Evolutionary conservation across 2,797 vertebrate genomes (phyloP).

Genomic region (Channallabes apus): DNA sequence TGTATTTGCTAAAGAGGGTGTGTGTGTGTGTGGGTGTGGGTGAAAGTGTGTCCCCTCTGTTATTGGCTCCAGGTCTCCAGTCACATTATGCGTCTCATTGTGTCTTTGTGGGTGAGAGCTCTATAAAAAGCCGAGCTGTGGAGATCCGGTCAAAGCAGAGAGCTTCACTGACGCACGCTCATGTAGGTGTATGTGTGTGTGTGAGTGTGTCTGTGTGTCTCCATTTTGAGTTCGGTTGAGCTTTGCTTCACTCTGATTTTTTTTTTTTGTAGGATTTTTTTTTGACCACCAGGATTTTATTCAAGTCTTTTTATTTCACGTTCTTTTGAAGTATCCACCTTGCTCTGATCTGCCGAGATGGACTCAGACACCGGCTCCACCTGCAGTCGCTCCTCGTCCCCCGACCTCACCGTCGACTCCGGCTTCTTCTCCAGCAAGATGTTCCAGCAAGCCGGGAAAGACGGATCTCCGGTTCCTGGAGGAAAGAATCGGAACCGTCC

Average conservation of each 20-base stretch:
- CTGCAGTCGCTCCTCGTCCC: slow-evolving; percentile 79
- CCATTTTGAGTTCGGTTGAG: background rate
- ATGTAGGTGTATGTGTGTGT: slow-evolving; percentile 5
- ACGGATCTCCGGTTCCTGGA: background rate
- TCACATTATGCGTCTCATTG: slow-evolving; percentile 82
- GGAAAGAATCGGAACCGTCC: slow-evolving; percentile 60
- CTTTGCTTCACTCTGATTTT: background rate
- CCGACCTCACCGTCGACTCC: slow-evolving; percentile 75
- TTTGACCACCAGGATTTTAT: background rate
- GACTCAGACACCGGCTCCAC: slow-evolving; percentile 78
- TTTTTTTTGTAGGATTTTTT: background rate
- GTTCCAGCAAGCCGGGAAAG: slow-evolving; percentile 69
- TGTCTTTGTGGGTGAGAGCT: slow-evolving; percentile 76
- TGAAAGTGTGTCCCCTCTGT: slow-evolving; percentile 76
- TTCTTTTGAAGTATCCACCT: background rate
- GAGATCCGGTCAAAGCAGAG: slow-evolving; percentile 64
- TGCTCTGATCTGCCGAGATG: slow-evolving; percentile 62
- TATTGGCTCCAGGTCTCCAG: slow-evolving; percentile 78
- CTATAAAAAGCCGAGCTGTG: slow-evolving; percentile 75
- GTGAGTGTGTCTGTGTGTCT: background rate
- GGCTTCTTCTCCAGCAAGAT: slow-evolving; percentile 75
- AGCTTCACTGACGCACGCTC: slow-evolving; percentile 57
- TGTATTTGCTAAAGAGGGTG: slow-evolving; percentile 42
- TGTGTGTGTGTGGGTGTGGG: slow-evolving; percentile 62
- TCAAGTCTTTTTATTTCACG: background rate